These are phyloP conservation scores for Antennarius striatus DNA, from an alignment of 2,113 vertebrate species.

Conservation along the genomic window DNA sequence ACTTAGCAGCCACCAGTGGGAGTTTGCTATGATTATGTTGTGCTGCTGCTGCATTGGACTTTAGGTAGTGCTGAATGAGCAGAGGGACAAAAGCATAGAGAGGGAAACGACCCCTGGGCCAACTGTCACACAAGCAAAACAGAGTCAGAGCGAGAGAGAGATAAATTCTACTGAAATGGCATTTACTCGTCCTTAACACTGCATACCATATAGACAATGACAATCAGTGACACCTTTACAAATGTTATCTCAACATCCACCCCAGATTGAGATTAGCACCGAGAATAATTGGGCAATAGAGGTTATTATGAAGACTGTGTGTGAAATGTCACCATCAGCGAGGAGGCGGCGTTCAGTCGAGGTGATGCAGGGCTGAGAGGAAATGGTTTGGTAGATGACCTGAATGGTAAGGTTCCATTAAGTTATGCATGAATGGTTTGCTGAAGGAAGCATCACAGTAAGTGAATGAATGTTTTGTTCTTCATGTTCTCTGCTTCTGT, in stretches of 20 bases:
- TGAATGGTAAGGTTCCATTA: constrained; percentile 29
- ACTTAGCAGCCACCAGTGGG: constrained; percentile 66
- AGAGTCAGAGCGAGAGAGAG: constrained; percentile 7
- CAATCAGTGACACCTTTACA: constrained; percentile 70
- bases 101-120: constrained; percentile 69
- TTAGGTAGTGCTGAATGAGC: constrained; percentile 75
- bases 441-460: neutral
- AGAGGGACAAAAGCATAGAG: constrained; percentile 66
- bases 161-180: constrained; percentile 41
- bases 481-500: constrained; percentile 8
- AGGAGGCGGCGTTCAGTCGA: constrained; percentile 71
- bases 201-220: constrained; percentile 34
- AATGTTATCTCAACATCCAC: constrained; percentile 22
- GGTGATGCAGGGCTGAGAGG: constrained; percentile 38
- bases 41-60: constrained; percentile 62
- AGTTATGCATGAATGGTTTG: constrained; percentile 14
- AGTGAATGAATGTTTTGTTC: constrained; percentile 15
- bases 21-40: constrained; percentile 72
- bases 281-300: constrained; percentile 74
- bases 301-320: constrained; percentile 76
- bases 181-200: constrained; percentile 49
- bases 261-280: constrained; percentile 24
- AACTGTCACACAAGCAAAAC: constrained; percentile 68
- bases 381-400: constrained; percentile 35
- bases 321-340: constrained; percentile 75